Evolutionary conservation across 2,113 vertebrate species (phyloP).

Genomic region (Larimichthys polyactis): DNA sequence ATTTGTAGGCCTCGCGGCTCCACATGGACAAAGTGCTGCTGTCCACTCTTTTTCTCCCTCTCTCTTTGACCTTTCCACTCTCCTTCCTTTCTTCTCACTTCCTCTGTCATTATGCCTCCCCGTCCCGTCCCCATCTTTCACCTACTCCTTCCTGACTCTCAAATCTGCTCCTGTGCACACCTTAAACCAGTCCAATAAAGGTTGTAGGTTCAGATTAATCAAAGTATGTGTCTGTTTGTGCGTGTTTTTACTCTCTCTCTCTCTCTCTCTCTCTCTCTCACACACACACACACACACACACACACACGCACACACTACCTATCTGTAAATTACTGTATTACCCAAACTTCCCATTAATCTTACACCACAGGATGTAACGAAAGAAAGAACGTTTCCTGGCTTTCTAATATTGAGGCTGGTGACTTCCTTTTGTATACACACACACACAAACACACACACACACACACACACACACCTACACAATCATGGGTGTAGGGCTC

Average conservation of each 20-base stretch:
- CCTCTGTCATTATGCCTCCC: slow-evolving; percentile 42
- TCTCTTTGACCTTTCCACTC: slow-evolving; percentile 58
- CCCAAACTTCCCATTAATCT: slow-evolving; percentile 52
- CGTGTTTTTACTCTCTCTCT: slow-evolving; percentile 23
- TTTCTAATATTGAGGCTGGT: slow-evolving; percentile 70
- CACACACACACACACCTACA: slow-evolving; percentile 57
- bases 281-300: neutral
- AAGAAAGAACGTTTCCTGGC: slow-evolving; percentile 73
- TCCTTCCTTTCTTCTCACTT: slow-evolving; percentile 64
- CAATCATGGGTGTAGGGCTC: slow-evolving; percentile 49
- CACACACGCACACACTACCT: neutral
- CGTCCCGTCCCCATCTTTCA: slow-evolving; percentile 40
- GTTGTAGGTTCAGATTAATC: slow-evolving; percentile 77
- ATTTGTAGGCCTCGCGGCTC: slow-evolving; percentile 54
- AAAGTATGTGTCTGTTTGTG: slow-evolving; percentile 37
- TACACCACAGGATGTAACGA: slow-evolving; percentile 60
- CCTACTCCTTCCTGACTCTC: slow-evolving; percentile 62
- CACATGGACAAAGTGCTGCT: slow-evolving; percentile 56
- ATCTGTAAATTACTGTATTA: slow-evolving; percentile 13
- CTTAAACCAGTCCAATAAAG: slow-evolving; percentile 82
- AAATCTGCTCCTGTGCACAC: slow-evolving; percentile 78
- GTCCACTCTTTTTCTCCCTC: slow-evolving; percentile 45
- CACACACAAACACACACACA: slow-evolving; percentile 30
- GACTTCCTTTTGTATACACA: slow-evolving; percentile 52
- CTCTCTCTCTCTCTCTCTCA: neutral